Evolutionary conservation across 2,113 vertebrate genomes (phyloP).

Genomic region (Ceyx cyanopectus): DNA sequence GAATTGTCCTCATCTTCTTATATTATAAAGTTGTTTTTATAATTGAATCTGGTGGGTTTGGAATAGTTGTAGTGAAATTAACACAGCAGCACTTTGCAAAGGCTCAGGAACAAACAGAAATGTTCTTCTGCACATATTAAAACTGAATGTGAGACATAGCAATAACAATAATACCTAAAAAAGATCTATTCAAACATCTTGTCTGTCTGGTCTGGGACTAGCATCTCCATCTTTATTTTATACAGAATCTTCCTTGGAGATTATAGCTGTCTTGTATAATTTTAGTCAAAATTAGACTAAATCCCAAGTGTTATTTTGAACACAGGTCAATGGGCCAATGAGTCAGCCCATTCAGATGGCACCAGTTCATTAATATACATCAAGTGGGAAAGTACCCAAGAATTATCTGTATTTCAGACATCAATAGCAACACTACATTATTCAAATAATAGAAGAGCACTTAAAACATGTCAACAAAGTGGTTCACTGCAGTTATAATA

Average conservation of each 20-base stretch:
- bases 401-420: neutral
- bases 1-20: neutral
- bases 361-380: neutral
- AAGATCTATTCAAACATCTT: neutral
- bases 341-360: neutral
- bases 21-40: neutral
- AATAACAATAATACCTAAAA: neutral
- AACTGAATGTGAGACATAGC: neutral
- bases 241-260: neutral
- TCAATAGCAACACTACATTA: neutral
- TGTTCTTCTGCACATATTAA: neutral
- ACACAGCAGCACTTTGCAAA: neutral
- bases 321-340: neutral
- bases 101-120: neutral
- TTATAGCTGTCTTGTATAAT: neutral
- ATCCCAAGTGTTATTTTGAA: neutral
- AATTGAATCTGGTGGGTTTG: neutral
- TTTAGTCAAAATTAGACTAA: neutral
- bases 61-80: neutral
- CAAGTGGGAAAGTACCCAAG: neutral
- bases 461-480: neutral
- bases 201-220: neutral
- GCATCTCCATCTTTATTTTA: neutral
- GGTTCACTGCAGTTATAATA: neutral
- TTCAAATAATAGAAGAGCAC: neutral